These are phyloP conservation scores for Emydoidea blandingii DNA, from an alignment of 2,797 vertebrate species.

Conservation along the genomic window DNA sequence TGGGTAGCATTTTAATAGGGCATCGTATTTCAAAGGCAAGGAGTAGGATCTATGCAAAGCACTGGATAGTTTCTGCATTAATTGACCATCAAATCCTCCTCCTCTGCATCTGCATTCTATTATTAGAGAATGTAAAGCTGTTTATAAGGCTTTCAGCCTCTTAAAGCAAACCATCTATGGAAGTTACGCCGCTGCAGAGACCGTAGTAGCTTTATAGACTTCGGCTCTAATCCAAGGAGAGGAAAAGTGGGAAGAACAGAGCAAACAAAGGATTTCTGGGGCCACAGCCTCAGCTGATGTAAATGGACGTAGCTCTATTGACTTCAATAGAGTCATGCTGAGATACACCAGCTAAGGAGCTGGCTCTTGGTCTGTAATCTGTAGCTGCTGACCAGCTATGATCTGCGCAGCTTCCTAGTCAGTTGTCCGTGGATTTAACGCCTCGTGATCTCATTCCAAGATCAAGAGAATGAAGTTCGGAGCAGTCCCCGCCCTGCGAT, in stretches of 20 bases:
- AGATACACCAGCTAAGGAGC: constrained; percentile 46
- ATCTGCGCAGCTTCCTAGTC: neutral
- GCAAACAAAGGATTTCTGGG: constrained; percentile 48
- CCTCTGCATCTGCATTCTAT: constrained; percentile 88
- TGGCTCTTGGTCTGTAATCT: constrained; percentile 18
- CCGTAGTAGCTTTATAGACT: constrained; percentile 77
- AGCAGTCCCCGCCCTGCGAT: rapidly evolving
- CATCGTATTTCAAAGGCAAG: constrained; percentile 82
- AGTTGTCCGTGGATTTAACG: neutral
- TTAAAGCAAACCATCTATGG: constrained; percentile 78
- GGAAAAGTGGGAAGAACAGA: constrained; percentile 43
- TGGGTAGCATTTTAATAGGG: constrained; percentile 70
- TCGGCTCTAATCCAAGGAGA: constrained; percentile 66
- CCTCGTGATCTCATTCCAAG: neutral
- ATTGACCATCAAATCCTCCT: constrained; percentile 91
- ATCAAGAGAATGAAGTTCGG: neutral
- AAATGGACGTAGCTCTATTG: constrained; percentile 49
- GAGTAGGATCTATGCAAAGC: constrained; percentile 74
- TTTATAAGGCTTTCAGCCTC: constrained; percentile 82
- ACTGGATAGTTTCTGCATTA: constrained; percentile 88
- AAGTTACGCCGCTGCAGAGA: constrained; percentile 76
- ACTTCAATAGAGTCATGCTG: constrained; percentile 31
- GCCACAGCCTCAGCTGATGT: constrained; percentile 47
- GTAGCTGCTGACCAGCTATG: neutral
- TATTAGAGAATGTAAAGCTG: constrained; percentile 83